Evolutionary conservation across 2,888 invertebrate genomes (phyloP), one percentile per base, ranked within the genome.

Genomic region (Leucania comma): DNA sequence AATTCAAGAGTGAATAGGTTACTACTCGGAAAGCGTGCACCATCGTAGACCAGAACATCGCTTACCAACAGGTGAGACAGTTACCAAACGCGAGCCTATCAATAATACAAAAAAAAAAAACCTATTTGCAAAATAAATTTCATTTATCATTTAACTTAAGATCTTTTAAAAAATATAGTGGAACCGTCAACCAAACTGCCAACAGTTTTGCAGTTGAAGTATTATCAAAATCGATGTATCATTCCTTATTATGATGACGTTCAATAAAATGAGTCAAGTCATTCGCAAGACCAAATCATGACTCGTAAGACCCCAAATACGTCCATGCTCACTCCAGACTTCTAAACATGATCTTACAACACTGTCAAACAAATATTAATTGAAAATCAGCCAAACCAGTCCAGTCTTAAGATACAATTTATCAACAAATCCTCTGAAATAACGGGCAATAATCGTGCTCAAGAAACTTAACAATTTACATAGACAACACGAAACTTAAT

Each of bases 401-500:
- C 4, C 10, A 22, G 2, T 8, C 20, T 10, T 6, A 24, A 38
- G 17, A 38, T 46, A 53, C 35, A 66, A 66, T 66, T 51, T 63
- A 74, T 59, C 59, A 67, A 59, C 32, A 57, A 46, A 58, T 9
- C n/a, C 50, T 46, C 64, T 62, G 32, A 67, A 26, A 53, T 53
- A 81, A 65, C 56, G 63, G 50, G 32, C 24, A 64, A 63, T 66
- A 68, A 64, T 61, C 50, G 65, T 69, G 51, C 61, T 78, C 24
- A 64, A 38, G 42, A 24, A 81, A 77, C 70, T 78, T 76, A 64
- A 78, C 78, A 79, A 78, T 78, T 78, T 71, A 78, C 78, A 79
- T 82, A 79, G 72, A 78, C 82, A 77, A 57, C 71, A 63, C 50
- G 61, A 78, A 78, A 81, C 64, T 82, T 79, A 68, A 68, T 79